Evolutionary conservation across 2,113 vertebrate species (phyloP).

Genomic region (Tor tambroides): DNA sequence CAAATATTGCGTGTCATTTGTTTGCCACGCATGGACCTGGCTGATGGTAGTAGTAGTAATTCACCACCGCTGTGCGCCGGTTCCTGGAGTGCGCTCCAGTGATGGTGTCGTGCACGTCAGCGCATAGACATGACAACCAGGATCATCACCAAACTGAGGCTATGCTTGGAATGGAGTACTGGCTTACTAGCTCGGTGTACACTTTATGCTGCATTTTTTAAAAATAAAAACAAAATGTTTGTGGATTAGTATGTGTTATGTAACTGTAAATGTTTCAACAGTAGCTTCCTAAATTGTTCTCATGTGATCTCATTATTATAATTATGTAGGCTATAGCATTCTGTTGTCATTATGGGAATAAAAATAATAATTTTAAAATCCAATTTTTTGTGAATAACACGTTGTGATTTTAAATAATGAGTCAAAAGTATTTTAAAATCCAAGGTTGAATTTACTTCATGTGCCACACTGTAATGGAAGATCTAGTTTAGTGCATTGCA

Average conservation of each 20-base stretch:
- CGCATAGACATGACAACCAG: slow-evolving; percentile 54
- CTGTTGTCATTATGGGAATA: not conserved
- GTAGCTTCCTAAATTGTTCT: not conserved
- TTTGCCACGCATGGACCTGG: slow-evolving; percentile 74
- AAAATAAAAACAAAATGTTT: not conserved
- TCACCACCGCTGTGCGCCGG: slow-evolving; percentile 76
- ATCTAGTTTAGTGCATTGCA: not conserved
- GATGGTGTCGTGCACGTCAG: slow-evolving; percentile 58
- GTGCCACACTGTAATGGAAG: not conserved
- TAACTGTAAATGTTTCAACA: not conserved
- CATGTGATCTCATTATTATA: not conserved
- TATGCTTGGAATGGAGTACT: slow-evolving; percentile 27
- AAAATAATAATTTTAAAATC: not conserved
- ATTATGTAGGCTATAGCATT: not conserved
- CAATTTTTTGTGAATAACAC: not conserved
- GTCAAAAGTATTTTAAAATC: not conserved
- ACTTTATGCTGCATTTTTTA: not conserved
- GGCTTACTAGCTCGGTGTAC: not conserved
- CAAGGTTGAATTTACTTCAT: not conserved
- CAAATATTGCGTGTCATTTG: slow-evolving; percentile 80
- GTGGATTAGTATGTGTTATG: not conserved
- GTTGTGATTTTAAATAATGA: not conserved
- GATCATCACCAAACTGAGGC: slow-evolving; percentile 58
- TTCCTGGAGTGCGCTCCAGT: slow-evolving; percentile 67
- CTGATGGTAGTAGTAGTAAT: slow-evolving; percentile 78